Conservation (phyloP, 2,888 invertebrate genomes). For the Masnerella sp. region DNA sequence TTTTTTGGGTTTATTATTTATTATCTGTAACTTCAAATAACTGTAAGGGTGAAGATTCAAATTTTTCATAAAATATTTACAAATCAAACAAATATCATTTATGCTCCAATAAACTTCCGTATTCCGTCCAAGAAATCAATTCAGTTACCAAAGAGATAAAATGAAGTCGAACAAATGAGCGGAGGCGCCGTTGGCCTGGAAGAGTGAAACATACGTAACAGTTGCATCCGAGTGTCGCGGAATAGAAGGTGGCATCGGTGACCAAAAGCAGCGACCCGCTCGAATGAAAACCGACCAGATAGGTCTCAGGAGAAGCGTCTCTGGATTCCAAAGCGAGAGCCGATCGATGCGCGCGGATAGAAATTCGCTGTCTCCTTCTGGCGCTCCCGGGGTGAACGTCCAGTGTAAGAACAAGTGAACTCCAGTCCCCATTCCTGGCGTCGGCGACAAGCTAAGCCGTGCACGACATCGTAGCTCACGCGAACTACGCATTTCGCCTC, state of each 20-base stretch:
- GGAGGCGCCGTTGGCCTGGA: slow-evolving; percentile 28
- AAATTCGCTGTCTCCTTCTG: slow-evolving; percentile 48
- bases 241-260: slow-evolving; percentile 62
- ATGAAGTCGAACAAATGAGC: slow-evolving; percentile 31
- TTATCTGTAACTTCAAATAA: too few relatives aligned
- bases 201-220: slow-evolving; percentile 31
- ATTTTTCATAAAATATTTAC: too few relatives aligned
- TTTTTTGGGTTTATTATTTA: too few relatives aligned
- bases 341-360: slow-evolving; percentile 48
- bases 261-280: slow-evolving; percentile 73
- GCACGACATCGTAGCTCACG: slow-evolving; percentile 50
- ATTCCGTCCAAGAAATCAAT: too few relatives aligned
- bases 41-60: too few relatives aligned
- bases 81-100: too few relatives aligned
- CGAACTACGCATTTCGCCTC: slow-evolving; percentile 44
- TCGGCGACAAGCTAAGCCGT: slow-evolving; percentile 40
- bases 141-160: too few relatives aligned
- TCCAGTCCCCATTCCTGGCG: slow-evolving; percentile 65
- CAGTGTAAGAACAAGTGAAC: slow-evolving; percentile 74
- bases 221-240: slow-evolving; percentile 33
- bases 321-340: slow-evolving; percentile 69
- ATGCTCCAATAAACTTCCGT: too few relatives aligned
- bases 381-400: slow-evolving; percentile 71
- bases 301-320: slow-evolving; percentile 71
- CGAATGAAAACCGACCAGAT: slow-evolving; percentile 74